These are phyloP conservation scores for Paragorgia papillata DNA, from an alignment of 92 coral and sea anemone species.

Conservation along the genomic window DNA sequence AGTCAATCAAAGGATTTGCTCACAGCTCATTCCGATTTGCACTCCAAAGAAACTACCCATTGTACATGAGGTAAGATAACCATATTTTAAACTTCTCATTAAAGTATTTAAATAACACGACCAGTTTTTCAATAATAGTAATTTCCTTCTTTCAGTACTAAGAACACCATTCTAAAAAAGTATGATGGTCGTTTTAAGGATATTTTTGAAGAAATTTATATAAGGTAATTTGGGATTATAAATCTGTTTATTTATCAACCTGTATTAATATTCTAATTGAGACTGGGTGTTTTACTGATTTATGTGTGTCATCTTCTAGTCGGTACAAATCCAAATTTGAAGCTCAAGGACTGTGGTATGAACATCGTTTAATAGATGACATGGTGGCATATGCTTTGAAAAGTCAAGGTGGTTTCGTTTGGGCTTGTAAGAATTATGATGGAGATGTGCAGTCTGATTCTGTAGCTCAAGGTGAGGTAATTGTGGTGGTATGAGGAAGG, in stretches of 20 bases:
- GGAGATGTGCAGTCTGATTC: conserved; percentile 99
- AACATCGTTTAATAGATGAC: conserved; percentile 96
- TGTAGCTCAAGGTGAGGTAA: conserved; percentile 87
- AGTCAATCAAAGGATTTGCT: conserved; percentile 96
- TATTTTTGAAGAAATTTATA: conserved; percentile 90
- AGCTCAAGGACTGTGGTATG: conserved; percentile 87
- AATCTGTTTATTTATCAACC: background rate
- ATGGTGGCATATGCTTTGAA: conserved; percentile 98
- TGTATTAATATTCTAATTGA: background rate
- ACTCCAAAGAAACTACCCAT: conserved; percentile 78
- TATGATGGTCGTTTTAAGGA: conserved; percentile 99
- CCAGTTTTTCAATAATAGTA: no score
- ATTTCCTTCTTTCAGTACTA: conserved; percentile 64
- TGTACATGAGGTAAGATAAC: conserved; percentile 85
- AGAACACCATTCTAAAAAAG: conserved; percentile 93
- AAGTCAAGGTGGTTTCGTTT: conserved; percentile 95
- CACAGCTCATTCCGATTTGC: conserved; percentile 97
- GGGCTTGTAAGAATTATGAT: conserved; percentile 99
- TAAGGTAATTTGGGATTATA: conserved; percentile 50
- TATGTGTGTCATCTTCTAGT: conserved; percentile 18
- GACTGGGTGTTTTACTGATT: no score
- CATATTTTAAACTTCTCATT: no score
- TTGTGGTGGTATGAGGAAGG: background rate
- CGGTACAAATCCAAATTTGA: conserved; percentile 82
- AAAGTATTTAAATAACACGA: no score